A percentile compares a stretch with the other conserved stretches of the same genome.
Conservation (phyloP, 2,888 invertebrate genomes). For the Cryptops parisi region DNA sequence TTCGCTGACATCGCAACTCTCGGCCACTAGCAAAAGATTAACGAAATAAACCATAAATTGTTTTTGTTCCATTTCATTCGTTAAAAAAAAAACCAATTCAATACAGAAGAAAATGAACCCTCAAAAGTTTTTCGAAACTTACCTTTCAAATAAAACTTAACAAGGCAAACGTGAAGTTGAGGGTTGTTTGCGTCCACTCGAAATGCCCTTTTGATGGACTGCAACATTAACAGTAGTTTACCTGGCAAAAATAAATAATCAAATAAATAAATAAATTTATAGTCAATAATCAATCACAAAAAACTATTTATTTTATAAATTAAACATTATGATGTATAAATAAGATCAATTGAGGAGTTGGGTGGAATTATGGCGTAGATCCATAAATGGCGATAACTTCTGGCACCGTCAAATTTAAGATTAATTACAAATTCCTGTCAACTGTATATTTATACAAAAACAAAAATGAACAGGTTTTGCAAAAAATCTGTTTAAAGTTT, state of each 20-base stretch:
- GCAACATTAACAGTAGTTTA: slow-evolving; percentile 85
- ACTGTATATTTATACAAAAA: no score
- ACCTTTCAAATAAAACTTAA: slow-evolving; percentile 48
- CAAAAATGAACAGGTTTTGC: no score
- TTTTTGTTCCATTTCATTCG: background rate
- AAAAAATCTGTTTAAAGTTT: no score
- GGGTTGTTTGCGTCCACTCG: slow-evolving; percentile 57
- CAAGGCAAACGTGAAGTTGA: slow-evolving; percentile 70
- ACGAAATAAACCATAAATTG: background rate
- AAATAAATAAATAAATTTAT: no score
- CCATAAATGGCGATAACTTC: no score
- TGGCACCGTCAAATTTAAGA: no score
- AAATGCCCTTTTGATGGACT: slow-evolving; percentile 81
- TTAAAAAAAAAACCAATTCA: background rate
- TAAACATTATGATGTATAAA: background rate
- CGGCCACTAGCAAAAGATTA: slow-evolving; percentile 18
- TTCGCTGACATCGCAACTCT: slow-evolving; percentile 20
- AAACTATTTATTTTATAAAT: slow-evolving; percentile 2
- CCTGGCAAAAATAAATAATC: slow-evolving; percentile 41
- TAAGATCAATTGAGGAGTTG: background rate
- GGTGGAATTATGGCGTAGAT: no score
- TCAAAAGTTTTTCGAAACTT: background rate
- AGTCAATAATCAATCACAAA: background rate
- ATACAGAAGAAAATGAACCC: background rate
- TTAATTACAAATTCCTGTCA: no score